Conservation (phyloP, 1,140 invertebrate species). For the Nomia melanderi region DNA sequence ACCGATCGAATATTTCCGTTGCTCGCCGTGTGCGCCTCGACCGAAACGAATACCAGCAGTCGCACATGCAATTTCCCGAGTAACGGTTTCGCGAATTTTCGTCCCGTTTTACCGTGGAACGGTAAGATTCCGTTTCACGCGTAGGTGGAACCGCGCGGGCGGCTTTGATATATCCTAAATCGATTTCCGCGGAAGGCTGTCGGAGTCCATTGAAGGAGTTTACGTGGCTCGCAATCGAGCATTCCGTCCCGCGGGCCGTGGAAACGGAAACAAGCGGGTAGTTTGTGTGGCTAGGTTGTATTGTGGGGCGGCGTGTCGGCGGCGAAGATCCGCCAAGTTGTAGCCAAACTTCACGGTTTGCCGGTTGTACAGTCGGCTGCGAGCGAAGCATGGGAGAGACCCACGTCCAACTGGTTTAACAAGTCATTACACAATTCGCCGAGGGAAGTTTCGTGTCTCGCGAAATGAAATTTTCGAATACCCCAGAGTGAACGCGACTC, state of each 20-base stretch:
- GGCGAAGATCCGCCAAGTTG: conserved; percentile 51
- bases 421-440: conserved; percentile 61
- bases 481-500: not conserved
- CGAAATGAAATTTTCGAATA: conserved; percentile 44
- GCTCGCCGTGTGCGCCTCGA: no score
- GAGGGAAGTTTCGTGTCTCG: conserved; percentile 10
- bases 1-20: no score
- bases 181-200: conserved; percentile 27
- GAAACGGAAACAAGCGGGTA: conserved; percentile 54
- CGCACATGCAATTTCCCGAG: no score
- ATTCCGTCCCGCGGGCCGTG: conserved; percentile 40
- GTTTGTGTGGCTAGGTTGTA: conserved; percentile 34
- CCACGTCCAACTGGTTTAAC: conserved; percentile 62
- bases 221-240: conserved; percentile 37
- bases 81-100: no score
- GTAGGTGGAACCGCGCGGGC: not conserved
- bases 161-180: conserved; percentile 42
- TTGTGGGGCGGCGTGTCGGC: conserved; percentile 23
- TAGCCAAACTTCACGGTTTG: conserved; percentile 54
- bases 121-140: not conserved
- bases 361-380: conserved; percentile 19
- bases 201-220: conserved; percentile 44
- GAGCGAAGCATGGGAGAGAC: conserved; percentile 32
- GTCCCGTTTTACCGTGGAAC: no score
- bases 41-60: no score